Conservation (phyloP, 2,797 vertebrate species). For the Smutsia gigantea region DNA sequence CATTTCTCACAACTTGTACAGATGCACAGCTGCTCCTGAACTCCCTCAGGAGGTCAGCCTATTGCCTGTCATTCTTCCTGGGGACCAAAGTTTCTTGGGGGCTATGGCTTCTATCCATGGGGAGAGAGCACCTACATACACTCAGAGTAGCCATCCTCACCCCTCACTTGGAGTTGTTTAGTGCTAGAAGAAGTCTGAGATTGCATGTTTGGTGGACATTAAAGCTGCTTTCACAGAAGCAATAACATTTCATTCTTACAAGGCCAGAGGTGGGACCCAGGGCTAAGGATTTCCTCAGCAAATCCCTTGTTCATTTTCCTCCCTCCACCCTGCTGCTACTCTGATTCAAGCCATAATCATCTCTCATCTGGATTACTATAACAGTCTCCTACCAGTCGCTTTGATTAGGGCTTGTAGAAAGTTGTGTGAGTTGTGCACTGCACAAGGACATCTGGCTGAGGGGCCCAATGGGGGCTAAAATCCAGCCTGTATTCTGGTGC, state of each 20-base stretch:
- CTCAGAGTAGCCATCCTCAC: background rate
- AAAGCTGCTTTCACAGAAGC: background rate
- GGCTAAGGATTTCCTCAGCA: background rate
- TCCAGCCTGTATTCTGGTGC: background rate
- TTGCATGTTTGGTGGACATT: background rate
- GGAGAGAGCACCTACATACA: background rate
- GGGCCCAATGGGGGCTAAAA: background rate
- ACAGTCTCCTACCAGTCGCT: background rate
- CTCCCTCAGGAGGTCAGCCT: background rate
- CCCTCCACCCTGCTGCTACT: background rate
- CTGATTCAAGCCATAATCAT: background rate
- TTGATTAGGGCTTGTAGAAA: background rate
- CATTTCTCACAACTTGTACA: slow-evolving; percentile 18
- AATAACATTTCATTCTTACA: background rate
- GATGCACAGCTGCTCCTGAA: background rate
- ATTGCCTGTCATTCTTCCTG: background rate
- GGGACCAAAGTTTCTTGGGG: background rate
- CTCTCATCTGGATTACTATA: background rate
- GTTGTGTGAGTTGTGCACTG: background rate
- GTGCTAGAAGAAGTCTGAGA: background rate
- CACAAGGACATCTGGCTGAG: slow-evolving; percentile 16
- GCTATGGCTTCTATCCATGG: background rate
- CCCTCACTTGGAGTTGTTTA: background rate
- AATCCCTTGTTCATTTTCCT: slow-evolving; percentile 18
- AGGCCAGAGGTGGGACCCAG: background rate